Evolutionary conservation across 2,113 vertebrate genomes (phyloP), one percentile per base, ranked within the genome.

Genomic region (Albula goreensis): DNA sequence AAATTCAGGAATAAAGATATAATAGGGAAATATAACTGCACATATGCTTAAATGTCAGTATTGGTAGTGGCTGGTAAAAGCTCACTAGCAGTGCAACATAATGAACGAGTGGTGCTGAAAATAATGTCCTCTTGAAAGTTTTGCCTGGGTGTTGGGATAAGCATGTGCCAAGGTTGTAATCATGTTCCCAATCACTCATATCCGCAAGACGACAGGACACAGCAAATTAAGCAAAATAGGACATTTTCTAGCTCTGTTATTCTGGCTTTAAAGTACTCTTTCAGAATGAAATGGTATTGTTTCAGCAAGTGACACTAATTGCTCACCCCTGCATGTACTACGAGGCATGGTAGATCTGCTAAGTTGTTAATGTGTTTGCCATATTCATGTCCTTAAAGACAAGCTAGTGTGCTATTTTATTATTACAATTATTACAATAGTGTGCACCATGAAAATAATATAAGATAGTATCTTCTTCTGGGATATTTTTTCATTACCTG

Each of bases 261-360:
- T 83, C 17, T 41, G 41, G 60, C 82, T 63, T 63, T 22, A 63
- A 63, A 15, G 5, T 63, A 63, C 60, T 63, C 57, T 63, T 63
- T 22, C 17, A 57, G 17, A 83, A 83, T 49, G 82, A 83, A 41
- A 31, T 25, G 82, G 63, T 48, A 63, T 63, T 83, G 82, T 83
- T 83, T 31, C 56, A 57, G 48, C 52, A 83, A 63, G 60, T 56
- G 63, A 63, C 60, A 83, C 17, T 22, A 50, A 25, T 56, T 48
- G 8, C 15, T 48, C 56, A 41, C 56, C 56, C 48, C 41, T 57
- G 82, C 56, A 52, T 48, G 48, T 63, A 56, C 60, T 60, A 83
- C 10, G 60, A 63, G 9, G 31, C 31, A 41, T 41, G 31, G 31
- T 41, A 41, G 31, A 41, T 41, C 31, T 41, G 31, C 31, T 41